Percentiles rank a stretch among this genome's conserved stretches.
phyloP scores from a whole-genome alignment of 2,797 vertebrate species.

The Phoxinus dragarum region DNA sequence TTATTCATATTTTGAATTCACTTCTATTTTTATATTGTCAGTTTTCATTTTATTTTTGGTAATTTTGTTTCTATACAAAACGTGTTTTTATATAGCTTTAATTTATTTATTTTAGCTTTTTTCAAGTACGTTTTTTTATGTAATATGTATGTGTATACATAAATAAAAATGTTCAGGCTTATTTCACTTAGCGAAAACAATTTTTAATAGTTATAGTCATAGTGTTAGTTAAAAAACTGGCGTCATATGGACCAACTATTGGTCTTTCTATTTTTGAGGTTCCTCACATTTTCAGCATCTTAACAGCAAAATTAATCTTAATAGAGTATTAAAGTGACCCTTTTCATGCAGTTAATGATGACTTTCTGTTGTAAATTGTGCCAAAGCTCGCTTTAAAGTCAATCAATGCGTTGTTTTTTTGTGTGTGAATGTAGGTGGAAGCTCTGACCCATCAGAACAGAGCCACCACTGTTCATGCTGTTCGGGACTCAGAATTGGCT shows the following conservation, averaged over 20 bases:
- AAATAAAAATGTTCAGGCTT: no score
- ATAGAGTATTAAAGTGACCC: neutral
- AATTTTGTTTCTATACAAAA: neutral
- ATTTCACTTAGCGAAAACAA: no score
- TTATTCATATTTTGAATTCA: neutral
- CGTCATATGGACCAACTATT: no score
- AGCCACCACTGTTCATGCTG: slow-evolving; percentile 93
- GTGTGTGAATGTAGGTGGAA: slow-evolving; percentile 83
- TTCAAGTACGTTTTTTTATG: no score
- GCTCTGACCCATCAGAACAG: slow-evolving; percentile 90
- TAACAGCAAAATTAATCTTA: neutral
- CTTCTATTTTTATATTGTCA: neutral
- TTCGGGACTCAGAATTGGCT: slow-evolving; percentile 94
- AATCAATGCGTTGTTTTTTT: neutral
- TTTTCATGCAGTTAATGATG: neutral
- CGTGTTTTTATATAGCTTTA: neutral
- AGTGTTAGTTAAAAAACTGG: no score
- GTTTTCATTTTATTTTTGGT: neutral
- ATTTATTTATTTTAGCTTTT: neutral
- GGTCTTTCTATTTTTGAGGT: no score
- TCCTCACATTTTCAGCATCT: no score
- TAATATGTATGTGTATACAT: no score
- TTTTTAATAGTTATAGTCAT: no score
- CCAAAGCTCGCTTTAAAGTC: neutral
- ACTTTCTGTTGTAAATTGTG: neutral